Conservation (phyloP, 2,888 invertebrate genomes). For the Gandaritis pyraliata region DNA sequence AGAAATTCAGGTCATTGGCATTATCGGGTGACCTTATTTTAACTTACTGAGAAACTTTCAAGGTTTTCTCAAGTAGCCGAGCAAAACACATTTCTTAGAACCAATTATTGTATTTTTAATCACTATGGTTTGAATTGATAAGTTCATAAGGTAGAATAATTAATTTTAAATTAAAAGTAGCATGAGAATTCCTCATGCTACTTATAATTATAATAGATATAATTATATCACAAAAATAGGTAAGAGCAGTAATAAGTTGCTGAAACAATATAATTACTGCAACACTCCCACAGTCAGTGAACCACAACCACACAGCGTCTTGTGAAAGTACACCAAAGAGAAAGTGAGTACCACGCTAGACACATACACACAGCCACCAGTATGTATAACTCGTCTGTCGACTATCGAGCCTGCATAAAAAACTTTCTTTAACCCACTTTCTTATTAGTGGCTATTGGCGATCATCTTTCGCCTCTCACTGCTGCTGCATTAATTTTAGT, state of each 20-base stretch:
- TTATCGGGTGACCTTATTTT: conserved; percentile 53
- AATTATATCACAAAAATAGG: neutral
- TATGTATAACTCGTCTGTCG: conserved; percentile 70
- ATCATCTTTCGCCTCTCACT: conserved; percentile 78
- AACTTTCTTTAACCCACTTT: conserved; percentile 85
- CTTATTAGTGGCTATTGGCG: conserved; percentile 64
- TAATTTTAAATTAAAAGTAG: neutral
- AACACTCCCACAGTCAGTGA: conserved; percentile 61
- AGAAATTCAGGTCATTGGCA: conserved; percentile 54
- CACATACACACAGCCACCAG: conserved; percentile 63
- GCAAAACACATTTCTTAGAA: conserved; percentile 27
- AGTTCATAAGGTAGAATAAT: neutral
- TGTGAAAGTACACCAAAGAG: conserved; percentile 83
- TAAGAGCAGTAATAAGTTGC: neutral
- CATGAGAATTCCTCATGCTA: neutral
- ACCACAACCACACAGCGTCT: conserved; percentile 75
- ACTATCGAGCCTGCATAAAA: conserved; percentile 72
- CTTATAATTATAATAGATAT: too few species aligned
- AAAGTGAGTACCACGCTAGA: conserved; percentile 79
- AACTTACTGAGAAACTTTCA: conserved; percentile 51
- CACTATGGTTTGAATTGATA: neutral
- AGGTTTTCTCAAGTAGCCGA: conserved; percentile 34
- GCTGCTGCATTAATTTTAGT: conserved; percentile 69
- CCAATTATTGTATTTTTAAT: conserved; percentile 3
- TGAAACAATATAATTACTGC: conserved; percentile 20